Evolutionary conservation across 2,888 invertebrate genomes (phyloP), one percentile per base, ranked within the genome.

Genomic region (Teinopalpus imperialis): DNA sequence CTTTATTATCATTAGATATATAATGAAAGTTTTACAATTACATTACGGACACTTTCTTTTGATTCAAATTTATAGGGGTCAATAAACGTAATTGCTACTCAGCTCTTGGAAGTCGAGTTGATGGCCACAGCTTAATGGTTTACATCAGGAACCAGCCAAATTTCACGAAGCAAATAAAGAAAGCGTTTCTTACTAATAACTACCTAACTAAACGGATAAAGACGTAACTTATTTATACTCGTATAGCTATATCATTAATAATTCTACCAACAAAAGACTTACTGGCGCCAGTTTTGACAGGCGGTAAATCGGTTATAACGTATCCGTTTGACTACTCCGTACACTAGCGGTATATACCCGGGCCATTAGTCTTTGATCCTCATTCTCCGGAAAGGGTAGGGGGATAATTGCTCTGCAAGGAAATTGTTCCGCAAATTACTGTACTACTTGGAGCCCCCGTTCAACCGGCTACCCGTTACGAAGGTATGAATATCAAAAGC

Each of bases 301-400:
- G 40, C 13, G 8, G 29, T 40, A 21, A 18, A 40, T 40, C 30
- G 30, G 14, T 40, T 8, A 13, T 14, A 9, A 14, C 21, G 12
- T 30, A 40, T 14, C 29, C 34, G 34, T 21, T 13, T 14, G 12
- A 30, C 30, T 21, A 8, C 16, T 26, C 8, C 34, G 21, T 20
- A 5, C 18, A 13, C 21, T 20, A 12, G 12, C 13, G 21, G 27
- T 18, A 31, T 31, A 20, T 41, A 32, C 18, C 24, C 6, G 20
- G 32, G 16, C 31, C 32, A 41, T 41, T 41, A 32, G 31, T 41
- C 41, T 41, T 31, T 32, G 41, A 29, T 21, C 41, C 41, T 23
- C 14, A 40, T 32, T 41, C 14, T 16, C 34, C 18, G 21, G 21
- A n/a, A 21, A 4, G 20, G 40, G 13, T 6, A 7, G 8, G 8